phyloP scores from a whole-genome alignment of 2,888 invertebrate species.

The Ectobius pallidus region DNA sequence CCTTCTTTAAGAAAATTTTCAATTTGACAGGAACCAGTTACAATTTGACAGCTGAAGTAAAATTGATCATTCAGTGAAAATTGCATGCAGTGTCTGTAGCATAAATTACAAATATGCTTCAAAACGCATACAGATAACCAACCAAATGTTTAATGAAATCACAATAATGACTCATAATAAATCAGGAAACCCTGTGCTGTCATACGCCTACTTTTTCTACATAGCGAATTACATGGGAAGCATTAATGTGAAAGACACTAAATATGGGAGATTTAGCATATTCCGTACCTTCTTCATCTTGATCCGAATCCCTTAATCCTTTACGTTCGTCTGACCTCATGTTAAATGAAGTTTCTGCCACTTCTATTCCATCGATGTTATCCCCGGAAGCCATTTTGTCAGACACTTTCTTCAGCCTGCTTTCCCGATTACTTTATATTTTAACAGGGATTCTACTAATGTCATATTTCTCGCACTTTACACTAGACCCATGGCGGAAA shows the following conservation, averaged over 20 bases:
- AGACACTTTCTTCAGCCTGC: slow-evolving; percentile 11
- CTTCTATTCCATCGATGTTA: slow-evolving; percentile 78
- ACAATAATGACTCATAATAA: neutral
- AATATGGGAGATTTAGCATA: neutral
- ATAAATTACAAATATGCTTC: too few species aligned
- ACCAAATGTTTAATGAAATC: too few species aligned
- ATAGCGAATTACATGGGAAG: neutral
- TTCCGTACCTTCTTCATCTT: slow-evolving; percentile 63
- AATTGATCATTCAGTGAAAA: too few species aligned
- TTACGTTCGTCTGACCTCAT: slow-evolving; percentile 64
- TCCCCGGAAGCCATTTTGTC: slow-evolving; percentile 83
- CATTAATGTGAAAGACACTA: neutral
- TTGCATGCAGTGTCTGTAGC: too few species aligned
- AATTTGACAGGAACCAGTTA: too few species aligned
- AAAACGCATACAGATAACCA: too few species aligned
- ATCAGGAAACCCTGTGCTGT: neutral
- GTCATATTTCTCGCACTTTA: neutral
- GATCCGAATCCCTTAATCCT: slow-evolving; percentile 63
- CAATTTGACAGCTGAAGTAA: too few species aligned
- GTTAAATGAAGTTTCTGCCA: slow-evolving; percentile 69
- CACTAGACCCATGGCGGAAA: neutral
- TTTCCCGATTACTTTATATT: neutral
- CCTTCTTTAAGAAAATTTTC: too few species aligned
- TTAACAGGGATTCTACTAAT: neutral
- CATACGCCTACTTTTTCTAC: neutral